Conservation (phyloP, 64 coral and sea anemone species). For the Montipora sp. region DNA sequence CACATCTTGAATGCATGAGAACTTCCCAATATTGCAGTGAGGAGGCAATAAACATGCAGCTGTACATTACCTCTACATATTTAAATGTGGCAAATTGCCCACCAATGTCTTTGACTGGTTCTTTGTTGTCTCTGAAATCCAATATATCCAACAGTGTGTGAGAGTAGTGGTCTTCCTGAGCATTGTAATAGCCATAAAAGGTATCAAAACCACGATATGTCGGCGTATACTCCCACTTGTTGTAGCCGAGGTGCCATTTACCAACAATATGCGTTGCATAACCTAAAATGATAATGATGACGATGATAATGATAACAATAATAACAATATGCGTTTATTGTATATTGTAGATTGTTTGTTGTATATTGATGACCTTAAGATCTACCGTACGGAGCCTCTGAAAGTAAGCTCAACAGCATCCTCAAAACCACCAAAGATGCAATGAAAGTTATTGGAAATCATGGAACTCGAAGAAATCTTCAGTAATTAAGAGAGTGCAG, state of each 20-base stretch:
- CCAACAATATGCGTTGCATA: conserved; percentile 61
- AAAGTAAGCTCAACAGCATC: too few relatives aligned
- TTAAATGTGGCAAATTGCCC: neutral
- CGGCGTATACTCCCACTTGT: conserved; percentile 57
- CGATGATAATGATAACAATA: too few relatives aligned
- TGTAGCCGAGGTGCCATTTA: conserved; percentile 66
- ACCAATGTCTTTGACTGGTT: conserved; percentile 31
- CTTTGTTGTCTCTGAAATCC: conserved; percentile 36
- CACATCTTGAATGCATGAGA: too few relatives aligned
- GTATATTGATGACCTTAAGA: too few relatives aligned
- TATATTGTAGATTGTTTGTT: too few relatives aligned
- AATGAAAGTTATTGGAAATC: too few relatives aligned
- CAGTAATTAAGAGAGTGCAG: too few relatives aligned
- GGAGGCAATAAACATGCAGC: neutral
- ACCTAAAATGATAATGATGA: neutral
- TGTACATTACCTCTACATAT: neutral
- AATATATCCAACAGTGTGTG: conserved; percentile 22
- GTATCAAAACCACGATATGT: conserved; percentile 63
- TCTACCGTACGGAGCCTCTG: too few relatives aligned
- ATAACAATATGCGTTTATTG: too few relatives aligned
- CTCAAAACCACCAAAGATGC: too few relatives aligned
- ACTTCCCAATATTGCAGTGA: too few relatives aligned
- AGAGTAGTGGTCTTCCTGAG: conserved; percentile 23
- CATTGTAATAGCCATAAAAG: conserved; percentile 53
- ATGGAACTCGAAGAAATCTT: too few relatives aligned